Percentiles rank a stretch among this genome's conserved stretches.
These are phyloP conservation scores for Heliconius ethilla DNA, from an alignment of 2,888 invertebrate genomes.

Conservation along the genomic window DNA sequence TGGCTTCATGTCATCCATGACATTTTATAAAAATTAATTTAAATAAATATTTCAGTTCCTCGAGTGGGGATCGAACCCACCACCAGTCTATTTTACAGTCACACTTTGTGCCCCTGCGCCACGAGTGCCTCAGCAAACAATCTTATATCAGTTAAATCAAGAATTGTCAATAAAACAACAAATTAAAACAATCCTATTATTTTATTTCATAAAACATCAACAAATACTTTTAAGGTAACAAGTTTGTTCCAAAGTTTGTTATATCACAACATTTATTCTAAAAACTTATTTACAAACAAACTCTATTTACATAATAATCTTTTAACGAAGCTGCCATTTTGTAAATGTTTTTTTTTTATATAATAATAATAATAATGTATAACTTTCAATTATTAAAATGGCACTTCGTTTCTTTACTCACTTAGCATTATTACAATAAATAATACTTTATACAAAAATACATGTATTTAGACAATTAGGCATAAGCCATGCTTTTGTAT, in stretches of 20 bases:
- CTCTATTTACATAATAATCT: constrained; percentile 12
- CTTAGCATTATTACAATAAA: constrained; percentile 20
- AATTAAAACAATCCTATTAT: constrained; percentile 11
- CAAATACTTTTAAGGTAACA: constrained; percentile 36
- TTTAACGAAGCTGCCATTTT: constrained; percentile 26
- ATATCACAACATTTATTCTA: constrained; percentile 16
- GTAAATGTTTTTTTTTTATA: not conserved
- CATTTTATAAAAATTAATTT: too few relatives aligned
- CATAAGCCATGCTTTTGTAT: constrained; percentile 12
- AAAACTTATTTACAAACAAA: constrained; percentile 21
- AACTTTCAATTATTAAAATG: constrained; percentile 36
- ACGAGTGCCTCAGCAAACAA: too few relatives aligned
- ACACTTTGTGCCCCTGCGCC: too few relatives aligned
- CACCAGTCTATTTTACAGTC: too few relatives aligned
- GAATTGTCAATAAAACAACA: not conserved
- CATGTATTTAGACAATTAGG: constrained; percentile 11
- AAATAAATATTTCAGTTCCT: too few relatives aligned
- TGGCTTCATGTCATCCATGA: too few relatives aligned
- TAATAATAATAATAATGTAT: constrained; percentile 18
- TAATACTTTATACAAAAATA: constrained; percentile 34
- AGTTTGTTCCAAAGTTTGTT: constrained; percentile 22
- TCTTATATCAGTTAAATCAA: too few relatives aligned
- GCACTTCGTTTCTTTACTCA: constrained; percentile 28
- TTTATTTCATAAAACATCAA: constrained; percentile 30
- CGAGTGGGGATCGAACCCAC: too few relatives aligned